Base-by-base conservation (phyloP, 2,113 vertebrate genomes). In the Oreotrochilus melanogaster region DNA sequence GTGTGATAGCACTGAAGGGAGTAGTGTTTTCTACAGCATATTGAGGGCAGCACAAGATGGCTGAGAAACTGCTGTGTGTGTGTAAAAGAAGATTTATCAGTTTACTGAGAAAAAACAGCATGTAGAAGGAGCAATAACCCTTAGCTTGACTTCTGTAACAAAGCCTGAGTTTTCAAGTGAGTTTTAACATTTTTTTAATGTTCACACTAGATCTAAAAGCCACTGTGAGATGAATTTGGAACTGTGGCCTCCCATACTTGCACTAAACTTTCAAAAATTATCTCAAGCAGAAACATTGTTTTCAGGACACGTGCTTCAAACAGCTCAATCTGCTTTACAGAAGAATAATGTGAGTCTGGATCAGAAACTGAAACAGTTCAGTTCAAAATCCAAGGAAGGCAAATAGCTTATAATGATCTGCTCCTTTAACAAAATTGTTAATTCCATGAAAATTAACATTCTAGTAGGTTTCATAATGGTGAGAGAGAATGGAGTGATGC, bases 201-300 rank as follows among this genome's bases (percentile, higher is more conserved):
- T 0, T 0, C 5, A 7, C 39, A 24, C 30, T 50, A 48, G 27
- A 56, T 43, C 43, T 64, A 35, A 27, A 85, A 64, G 43, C 67
- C 48, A 48, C 31, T 42, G 6, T 10, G 28, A 42, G 17, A 70
- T 28, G 56, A 42, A 39, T 51, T 31, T 51, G 61, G 24, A 89
- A 71, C 1, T 5, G 28, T 23, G 7, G 21, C 51, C 21, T 80
- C 37, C 60, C n/a, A 25, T 35, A 81, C 31, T 30, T 47, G 28
- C 33, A 73, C 31, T 48, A 69, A 79, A 54, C 13, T 57, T 80
- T 76, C 31, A 74, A 61, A 90, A 80, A 42, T 23, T 6, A 14
- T 79, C 18, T 80, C 39, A 88, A 57, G 28, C 28, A 43, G 28
- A 57, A 81, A 47, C 14, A 31, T 27, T 74, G 33, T 43, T 19